Conservation (phyloP, 2,797 vertebrate genomes). For the Lepus townsendii region DNA sequence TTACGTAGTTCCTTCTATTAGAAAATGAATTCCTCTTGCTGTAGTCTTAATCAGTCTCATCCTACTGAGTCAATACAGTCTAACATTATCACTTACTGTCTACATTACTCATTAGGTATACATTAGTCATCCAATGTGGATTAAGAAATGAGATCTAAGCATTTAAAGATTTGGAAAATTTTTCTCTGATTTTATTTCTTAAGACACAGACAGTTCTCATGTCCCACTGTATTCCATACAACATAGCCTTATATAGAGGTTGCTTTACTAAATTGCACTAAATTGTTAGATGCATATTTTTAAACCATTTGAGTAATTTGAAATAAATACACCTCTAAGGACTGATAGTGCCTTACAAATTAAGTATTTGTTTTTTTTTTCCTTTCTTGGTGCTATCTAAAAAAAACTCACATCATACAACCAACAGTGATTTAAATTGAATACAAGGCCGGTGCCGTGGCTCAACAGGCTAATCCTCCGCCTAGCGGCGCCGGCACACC, state of each 20-base stretch:
- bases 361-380: not conserved
- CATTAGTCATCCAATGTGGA: no score
- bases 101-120: not conserved
- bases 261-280: not conserved
- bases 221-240: not conserved
- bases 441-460: no score
- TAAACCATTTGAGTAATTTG: not conserved
- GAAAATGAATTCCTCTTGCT: not conserved
- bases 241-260: not conserved
- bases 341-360: not conserved
- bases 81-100: not conserved
- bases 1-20: not conserved
- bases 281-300: not conserved
- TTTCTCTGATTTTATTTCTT: conserved; percentile 33
- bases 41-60: not conserved
- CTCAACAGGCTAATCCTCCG: no score
- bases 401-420: not conserved
- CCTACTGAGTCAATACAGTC: not conserved
- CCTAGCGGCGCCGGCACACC: no score
- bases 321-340: not conserved
- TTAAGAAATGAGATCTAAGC: not conserved
- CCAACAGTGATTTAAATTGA: not conserved
- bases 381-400: not conserved
- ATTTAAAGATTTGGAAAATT: not conserved
- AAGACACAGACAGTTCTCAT: not conserved